Evolutionary conservation across 1,140 invertebrate species (phyloP), one percentile per base, ranked within the genome.

Genomic region (Ceratoteleas bidentatus): DNA sequence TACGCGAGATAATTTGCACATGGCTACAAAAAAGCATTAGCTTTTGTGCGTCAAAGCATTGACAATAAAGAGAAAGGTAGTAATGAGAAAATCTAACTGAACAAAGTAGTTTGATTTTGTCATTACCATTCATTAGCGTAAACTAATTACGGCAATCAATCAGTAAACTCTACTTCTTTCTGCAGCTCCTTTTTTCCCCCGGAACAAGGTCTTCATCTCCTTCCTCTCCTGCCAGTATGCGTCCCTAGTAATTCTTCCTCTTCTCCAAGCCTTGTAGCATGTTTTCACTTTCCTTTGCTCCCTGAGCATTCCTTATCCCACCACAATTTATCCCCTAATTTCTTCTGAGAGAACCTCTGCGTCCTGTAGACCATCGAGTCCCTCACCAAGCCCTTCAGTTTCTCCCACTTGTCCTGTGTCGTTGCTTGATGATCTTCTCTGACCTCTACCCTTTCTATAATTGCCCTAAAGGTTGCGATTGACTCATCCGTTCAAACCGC

Each of bases 371-470:
- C 24, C 54, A 70, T 70, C 32, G 33, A n/a, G 32, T 11, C 24
- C 11, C 60, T 6, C 14, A 70, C 47, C 11, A 10, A 38, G 11
- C 40, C 47, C 38, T 60, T 70, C 9, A 50, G 24, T 24, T 9
- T 60, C 34, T 47, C n/a, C 34, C 53, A 58, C 11, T 14, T 57
- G 6, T 36, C 43, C n/a, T 47, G 7, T n/a, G 43, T 4, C n/a
- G 43, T 47, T 47, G 7, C 43, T 38, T 38, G 36, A 6, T 5
- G 36, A 9, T 38, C 36, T n/a, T 50, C 49, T 16, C 10, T 5
- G 13, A n/a, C 6, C 24, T 50, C 49, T 47, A 4, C 49, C n/a
- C 6, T 50, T 16, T 50, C n/a, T n/a, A 10, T n/a, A n/a, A n/a
- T n/a, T n/a, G n/a, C 49, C 4, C 14, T 50, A 15, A 15, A 50